Base-by-base conservation (phyloP, 2,888 invertebrate genomes). In the Hypercompe scribonia region DNA sequence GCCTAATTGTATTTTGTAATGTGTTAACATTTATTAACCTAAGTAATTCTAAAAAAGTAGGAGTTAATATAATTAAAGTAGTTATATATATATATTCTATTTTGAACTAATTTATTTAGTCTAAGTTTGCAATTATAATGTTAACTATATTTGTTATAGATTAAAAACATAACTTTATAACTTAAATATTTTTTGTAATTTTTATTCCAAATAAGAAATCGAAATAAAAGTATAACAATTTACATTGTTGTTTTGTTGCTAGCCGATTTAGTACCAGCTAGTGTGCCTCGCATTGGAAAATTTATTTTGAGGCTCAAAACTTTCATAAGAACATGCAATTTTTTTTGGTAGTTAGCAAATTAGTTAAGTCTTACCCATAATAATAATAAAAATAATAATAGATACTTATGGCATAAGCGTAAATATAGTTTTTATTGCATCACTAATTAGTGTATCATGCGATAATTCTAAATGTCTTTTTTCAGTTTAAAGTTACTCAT, bases 401-500 rank as follows among this genome's bases (percentile, higher is more conserved):
- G n/a, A n/a, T n/a, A n/a, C n/a, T n/a, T n/a, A n/a, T n/a, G n/a
- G n/a, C n/a, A n/a, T n/a, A n/a, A n/a, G n/a, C n/a, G n/a, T n/a
- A n/a, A n/a, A n/a, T n/a, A n/a, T n/a, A n/a, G n/a, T n/a, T n/a
- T n/a, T n/a, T n/a, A n/a, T n/a, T n/a, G 18, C 42, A 42, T 42
- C 18, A 42, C 42, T 2, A 42, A 18, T 42, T 18, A 42, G 42
- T 39, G 39, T 39, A 39, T 11, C 31, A 39, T 28, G 46, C 28
- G 18, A 50, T 7, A 68, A n/a, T 36, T 58, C 65, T 70, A 73
- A 28, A 61, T 42, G 18, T 99, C 99, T 93, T 99, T 99, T 97
- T 99, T 99, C 97, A 99, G 98, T 89, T 99, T 97, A 77, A 98
- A 99, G 90, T 98, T 99, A 63, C 99, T 99, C 99, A 99, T 99